phyloP scores from a whole-genome alignment of 2,888 invertebrate species.

The Microplitis deprimator region DNA sequence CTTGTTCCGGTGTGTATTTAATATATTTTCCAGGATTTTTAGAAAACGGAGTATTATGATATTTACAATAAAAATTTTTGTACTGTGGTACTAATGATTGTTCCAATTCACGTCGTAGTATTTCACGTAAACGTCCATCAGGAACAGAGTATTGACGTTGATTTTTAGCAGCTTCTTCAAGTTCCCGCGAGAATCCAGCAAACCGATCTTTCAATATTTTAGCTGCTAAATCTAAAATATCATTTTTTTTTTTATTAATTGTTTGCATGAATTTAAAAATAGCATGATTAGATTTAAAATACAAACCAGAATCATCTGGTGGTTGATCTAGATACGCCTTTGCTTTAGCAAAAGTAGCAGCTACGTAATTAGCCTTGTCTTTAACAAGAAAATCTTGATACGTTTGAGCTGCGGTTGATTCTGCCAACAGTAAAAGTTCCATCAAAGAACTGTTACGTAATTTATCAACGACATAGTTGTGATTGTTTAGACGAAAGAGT shows the following conservation, averaged over 20 bases:
- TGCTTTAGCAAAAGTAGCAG: conserved; percentile 65
- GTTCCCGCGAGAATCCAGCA: conserved; percentile 91
- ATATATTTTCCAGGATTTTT: conserved; percentile 96
- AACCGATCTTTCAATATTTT: conserved; percentile 68
- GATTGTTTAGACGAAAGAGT: conserved; percentile 94
- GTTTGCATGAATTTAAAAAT: background rate
- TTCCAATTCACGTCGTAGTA: conserved; percentile 90
- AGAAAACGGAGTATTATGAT: conserved; percentile 84
- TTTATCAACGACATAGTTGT: conserved; percentile 94
- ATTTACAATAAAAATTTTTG: conserved; percentile 84
- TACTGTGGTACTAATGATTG: conserved; percentile 91
- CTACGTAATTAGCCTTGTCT: conserved; percentile 65
- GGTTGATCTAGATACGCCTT: conserved; percentile 63
- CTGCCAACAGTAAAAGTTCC: conserved; percentile 85
- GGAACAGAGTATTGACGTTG: conserved; percentile 95
- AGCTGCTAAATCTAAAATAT: conserved; percentile 73
- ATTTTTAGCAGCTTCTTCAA: conserved; percentile 88
- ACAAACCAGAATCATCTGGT: conserved; percentile 64
- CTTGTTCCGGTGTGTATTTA: conserved; percentile 89
- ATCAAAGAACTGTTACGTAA: conserved; percentile 88
- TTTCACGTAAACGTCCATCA: conserved; percentile 89
- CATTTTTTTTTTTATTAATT: background rate
- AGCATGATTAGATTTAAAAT: conserved; percentile 14
- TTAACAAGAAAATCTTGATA: conserved; percentile 81
- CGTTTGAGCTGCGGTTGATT: conserved; percentile 88